A percentile compares a stretch with the other conserved stretches of the same genome.
Conservation (phyloP, 1,140 invertebrate species). For the Drosophila fuyamai region DNA sequence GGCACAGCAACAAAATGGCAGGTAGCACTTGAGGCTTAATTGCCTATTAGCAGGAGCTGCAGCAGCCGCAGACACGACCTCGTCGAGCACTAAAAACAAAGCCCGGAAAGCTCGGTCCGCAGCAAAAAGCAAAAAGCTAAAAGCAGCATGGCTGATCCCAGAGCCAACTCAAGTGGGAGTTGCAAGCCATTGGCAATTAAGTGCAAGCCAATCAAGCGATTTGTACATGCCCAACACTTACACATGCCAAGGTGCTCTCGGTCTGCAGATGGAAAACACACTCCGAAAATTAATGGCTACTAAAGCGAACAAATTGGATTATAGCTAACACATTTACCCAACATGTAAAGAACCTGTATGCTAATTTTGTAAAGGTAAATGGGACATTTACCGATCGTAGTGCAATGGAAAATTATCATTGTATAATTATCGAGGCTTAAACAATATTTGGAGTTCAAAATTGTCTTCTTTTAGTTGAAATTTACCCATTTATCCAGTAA, state of each 20-base stretch:
- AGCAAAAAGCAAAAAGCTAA: conserved; percentile 41
- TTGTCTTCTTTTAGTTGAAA: too few species aligned
- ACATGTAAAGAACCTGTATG: too few species aligned
- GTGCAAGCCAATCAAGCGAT: conserved; percentile 81
- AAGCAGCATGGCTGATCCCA: conserved; percentile 55
- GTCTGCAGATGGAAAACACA: conserved; percentile 16
- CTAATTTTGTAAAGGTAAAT: too few species aligned
- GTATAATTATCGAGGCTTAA: too few species aligned
- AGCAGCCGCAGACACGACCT: conserved; percentile 69
- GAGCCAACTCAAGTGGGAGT: conserved; percentile 47
- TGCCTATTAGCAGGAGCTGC: conserved; percentile 79
- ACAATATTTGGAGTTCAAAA: too few species aligned
- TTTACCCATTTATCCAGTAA: too few species aligned
- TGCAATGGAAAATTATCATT: too few species aligned
- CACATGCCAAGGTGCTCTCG: conserved; percentile 47
- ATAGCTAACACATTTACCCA: too few species aligned
- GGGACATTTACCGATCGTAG: too few species aligned
- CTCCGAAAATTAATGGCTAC: background rate
- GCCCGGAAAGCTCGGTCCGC: conserved; percentile 20
- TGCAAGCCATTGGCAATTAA: conserved; percentile 77
- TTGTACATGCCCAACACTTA: conserved; percentile 80
- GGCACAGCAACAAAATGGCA: conserved; percentile 68
- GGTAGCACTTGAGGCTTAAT: conserved; percentile 76
- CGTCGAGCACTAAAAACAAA: conserved; percentile 37
- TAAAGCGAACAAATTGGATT: too few species aligned